A percentile compares a stretch with the other conserved stretches of the same genome.
These are phyloP conservation scores for Atrichornis clamosus DNA, from an alignment of 2,113 vertebrate species.

Conservation along the genomic window DNA sequence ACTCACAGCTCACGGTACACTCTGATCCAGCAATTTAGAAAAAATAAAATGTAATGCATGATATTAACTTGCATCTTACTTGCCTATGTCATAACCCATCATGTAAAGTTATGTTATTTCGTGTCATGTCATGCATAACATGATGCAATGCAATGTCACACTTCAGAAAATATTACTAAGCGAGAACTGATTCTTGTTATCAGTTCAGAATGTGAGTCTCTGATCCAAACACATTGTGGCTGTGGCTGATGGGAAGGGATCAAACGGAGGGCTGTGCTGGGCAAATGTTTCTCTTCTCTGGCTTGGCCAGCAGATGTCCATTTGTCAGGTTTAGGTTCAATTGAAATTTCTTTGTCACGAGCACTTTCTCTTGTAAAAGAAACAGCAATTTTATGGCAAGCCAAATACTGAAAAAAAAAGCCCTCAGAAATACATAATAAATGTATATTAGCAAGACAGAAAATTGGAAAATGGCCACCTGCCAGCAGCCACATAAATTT, in stretches of 20 bases:
- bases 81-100: constrained; percentile 21
- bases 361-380: constrained; percentile 28
- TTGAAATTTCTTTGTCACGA: constrained; percentile 2
- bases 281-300: not conserved
- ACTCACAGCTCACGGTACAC: not conserved
- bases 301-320: constrained; percentile 36
- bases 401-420: constrained; percentile 44
- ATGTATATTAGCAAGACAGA: constrained; percentile 75
- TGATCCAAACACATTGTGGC: not conserved
- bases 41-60: not conserved
- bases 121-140: not conserved
- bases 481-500: constrained; percentile 79
- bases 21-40: not conserved
- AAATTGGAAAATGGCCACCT: constrained; percentile 80
- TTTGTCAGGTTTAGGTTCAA: constrained; percentile 28
- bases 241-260: not conserved
- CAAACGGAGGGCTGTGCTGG: not conserved
- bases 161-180: constrained; percentile 40
- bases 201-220: not conserved
- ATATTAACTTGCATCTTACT: not conserved
- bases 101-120: not conserved
- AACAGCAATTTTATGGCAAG: constrained; percentile 49
- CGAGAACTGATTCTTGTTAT: not conserved
- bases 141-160: constrained; percentile 24
- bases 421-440: constrained; percentile 73